Base-by-base conservation (phyloP, 2,113 vertebrate genomes). In the Nannobrachium achirus region DNA sequence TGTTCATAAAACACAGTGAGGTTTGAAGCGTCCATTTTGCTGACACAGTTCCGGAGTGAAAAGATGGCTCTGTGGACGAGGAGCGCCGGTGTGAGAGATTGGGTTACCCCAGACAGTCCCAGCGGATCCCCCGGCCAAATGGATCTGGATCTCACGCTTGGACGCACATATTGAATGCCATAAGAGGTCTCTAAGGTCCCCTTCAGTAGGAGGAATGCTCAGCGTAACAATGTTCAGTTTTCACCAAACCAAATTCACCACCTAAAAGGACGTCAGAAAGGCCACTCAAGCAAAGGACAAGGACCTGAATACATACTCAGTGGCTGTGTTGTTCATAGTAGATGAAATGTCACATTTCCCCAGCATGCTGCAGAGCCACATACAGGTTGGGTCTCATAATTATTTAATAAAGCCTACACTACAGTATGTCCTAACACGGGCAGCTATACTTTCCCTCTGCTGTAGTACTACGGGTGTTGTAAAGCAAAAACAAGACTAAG, bases 91-190 rank as follows among this genome's bases (percentile, higher is more conserved):
- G 83, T 84, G 88, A 88, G 89, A 90, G 87, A 91, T 92, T 90
- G 88, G 89, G 90, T 92, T 91, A 90, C 89, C 86, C 89, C 85
- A 87, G 87, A 89, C 84, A 64, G 76, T 91, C 89, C 90, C 88
- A 70, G 82, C 1, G 87, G 88, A 91, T 85, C 73, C 72, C 72
- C 77, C 50, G 63, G 89, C 89, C 89, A 91, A 92, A 92, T 90
- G 90, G 89, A 90, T 88, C 89, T 88, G 90, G 88, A 91, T 92
- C 89, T 88, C 87, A 90, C 80, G 87, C 88, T 88, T 88, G 89
- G 87, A 85, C 81, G 87, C 87, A 90, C 86, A 90, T 90, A 91
- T 90, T 90, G 88, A 89, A 91, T 89, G 86, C 87, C 89, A 87
- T 91, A 91, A 90, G 88, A 90, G 85, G 85, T 90, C 89, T 90